Evolutionary conservation across 1,140 invertebrate genomes (phyloP), one percentile per base, ranked within the genome.

Genomic region (Drosophila punjabiensis): DNA sequence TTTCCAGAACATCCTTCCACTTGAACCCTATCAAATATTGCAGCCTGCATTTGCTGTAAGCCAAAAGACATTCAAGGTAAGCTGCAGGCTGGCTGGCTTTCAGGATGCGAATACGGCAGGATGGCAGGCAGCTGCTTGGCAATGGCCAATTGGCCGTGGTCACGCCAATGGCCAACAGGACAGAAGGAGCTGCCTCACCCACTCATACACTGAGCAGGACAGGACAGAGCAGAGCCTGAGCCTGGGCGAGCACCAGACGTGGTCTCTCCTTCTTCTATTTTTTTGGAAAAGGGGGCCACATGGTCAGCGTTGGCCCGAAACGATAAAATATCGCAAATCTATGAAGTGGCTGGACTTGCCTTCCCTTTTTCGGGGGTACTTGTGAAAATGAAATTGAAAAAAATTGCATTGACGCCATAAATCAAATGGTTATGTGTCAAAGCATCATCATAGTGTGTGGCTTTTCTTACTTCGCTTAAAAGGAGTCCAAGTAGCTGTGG

Each of bases 311-410:
- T 75, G 81, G 39, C 73, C 50, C 30, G n/a, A 70, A 78, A 76
- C 81, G 81, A 84, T 84, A 84, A 84, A 84, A 84, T 84, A 84
- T 84, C 76, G 77, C 77, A 84, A 84, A 84, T 84, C 81, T 84
- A 84, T 84, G 82, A 84, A 84, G 81, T 84, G 81, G 37, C 50
- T 24, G 20, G 41, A 30, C 37, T 24, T 41, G 18, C 45, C 35
- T 35, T 58, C 16, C n/a, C 8, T 6, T 59, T 74, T 39, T 53
- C n/a, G 30, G 11, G 60, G 52, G 39, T 63, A 83, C 81, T 80
- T 84, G 71, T 75, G 71, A 76, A 80, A 83, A 84, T 69, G 66
- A 84, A 83, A 83, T 83, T 82, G 76, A 83, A 83, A 82, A 74
- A 71, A 76, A 80, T 71, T 80, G 81, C 81, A 84, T 80, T 80